phyloP scores from a whole-genome alignment of 2,888 invertebrate genomes.

The Choristoneura rosaceana region DNA sequence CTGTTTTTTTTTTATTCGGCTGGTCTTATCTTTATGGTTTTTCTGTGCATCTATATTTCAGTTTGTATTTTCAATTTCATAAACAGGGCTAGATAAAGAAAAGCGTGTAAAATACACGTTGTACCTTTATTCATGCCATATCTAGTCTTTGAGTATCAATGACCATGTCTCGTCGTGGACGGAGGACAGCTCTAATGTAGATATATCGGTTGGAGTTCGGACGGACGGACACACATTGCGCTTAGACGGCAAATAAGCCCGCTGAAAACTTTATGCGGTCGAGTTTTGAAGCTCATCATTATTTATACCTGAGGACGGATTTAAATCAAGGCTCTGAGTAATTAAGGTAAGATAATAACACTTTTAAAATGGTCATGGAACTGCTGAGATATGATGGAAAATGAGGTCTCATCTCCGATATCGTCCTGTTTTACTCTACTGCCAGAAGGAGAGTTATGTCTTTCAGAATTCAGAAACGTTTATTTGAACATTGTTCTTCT shows the following conservation, averaged over 20 bases:
- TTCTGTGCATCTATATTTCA: too few species aligned
- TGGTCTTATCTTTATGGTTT: too few species aligned
- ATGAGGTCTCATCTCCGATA: too few species aligned
- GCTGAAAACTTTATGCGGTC: conserved; percentile 38
- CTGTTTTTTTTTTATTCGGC: too few species aligned
- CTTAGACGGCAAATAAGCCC: conserved; percentile 70
- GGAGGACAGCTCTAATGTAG: conserved; percentile 81
- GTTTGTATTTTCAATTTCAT: too few species aligned
- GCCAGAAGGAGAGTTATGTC: too few species aligned
- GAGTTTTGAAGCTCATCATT: conserved; percentile 23
- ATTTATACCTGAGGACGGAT: conserved; percentile 25
- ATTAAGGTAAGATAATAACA: background rate
- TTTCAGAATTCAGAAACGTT: too few species aligned
- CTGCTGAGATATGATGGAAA: too few species aligned
- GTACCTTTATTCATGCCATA: conserved; percentile 39
- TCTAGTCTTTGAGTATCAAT: conserved; percentile 52
- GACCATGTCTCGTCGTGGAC: conserved; percentile 52
- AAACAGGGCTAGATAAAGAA: too few species aligned
- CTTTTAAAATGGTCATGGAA: background rate
- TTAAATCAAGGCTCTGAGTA: conserved; percentile 9
- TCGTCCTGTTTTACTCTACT: too few species aligned
- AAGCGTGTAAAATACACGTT: too few species aligned
- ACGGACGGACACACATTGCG: conserved; percentile 70
- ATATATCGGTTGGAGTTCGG: conserved; percentile 80
- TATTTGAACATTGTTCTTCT: too few species aligned